Conservation (phyloP, 2,113 vertebrate genomes). For the Lepisosteus osseus region DNA sequence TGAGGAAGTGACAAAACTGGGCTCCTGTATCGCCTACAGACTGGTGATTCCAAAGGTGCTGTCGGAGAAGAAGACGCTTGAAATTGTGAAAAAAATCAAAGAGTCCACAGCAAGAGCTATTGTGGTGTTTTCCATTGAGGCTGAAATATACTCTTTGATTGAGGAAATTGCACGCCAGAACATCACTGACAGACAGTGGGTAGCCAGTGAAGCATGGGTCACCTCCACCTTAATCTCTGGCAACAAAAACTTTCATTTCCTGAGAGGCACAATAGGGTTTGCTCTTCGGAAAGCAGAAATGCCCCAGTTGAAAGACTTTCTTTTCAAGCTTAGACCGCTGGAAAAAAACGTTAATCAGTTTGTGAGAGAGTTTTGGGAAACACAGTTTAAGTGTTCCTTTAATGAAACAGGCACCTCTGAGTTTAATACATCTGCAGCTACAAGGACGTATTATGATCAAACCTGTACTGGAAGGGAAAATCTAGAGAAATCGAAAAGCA, state of each 20-base stretch:
- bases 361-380: slow-evolving; percentile 46
- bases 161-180: slow-evolving; percentile 44
- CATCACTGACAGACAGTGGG: slow-evolving; percentile 43
- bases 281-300: slow-evolving; percentile 38
- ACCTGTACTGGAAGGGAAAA: slow-evolving; percentile 45
- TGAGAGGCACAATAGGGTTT: slow-evolving; percentile 44
- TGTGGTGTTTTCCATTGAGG: slow-evolving; percentile 42
- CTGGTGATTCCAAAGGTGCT: slow-evolving; percentile 38
- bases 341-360: slow-evolving; percentile 31
- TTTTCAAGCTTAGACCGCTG: slow-evolving; percentile 30
- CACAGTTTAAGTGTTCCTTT: slow-evolving; percentile 37
- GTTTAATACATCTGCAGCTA: slow-evolving; percentile 18
- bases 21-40: slow-evolving; percentile 43
- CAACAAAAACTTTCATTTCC: slow-evolving; percentile 28
- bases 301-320: slow-evolving; percentile 32
- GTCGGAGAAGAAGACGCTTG: slow-evolving; percentile 24
- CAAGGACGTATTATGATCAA: slow-evolving; percentile 16
- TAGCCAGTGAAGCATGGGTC: slow-evolving; percentile 50
- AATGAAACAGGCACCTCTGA: slow-evolving; percentile 14
- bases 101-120: slow-evolving; percentile 41
- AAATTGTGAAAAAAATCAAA: slow-evolving; percentile 37
- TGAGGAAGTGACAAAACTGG: slow-evolving; percentile 31
- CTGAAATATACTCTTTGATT: slow-evolving; percentile 43
- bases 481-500: slow-evolving; percentile 32
- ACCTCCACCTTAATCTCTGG: slow-evolving; percentile 42